phyloP scores from a whole-genome alignment of 2,797 vertebrate genomes.

The Lacerta agilis region DNA sequence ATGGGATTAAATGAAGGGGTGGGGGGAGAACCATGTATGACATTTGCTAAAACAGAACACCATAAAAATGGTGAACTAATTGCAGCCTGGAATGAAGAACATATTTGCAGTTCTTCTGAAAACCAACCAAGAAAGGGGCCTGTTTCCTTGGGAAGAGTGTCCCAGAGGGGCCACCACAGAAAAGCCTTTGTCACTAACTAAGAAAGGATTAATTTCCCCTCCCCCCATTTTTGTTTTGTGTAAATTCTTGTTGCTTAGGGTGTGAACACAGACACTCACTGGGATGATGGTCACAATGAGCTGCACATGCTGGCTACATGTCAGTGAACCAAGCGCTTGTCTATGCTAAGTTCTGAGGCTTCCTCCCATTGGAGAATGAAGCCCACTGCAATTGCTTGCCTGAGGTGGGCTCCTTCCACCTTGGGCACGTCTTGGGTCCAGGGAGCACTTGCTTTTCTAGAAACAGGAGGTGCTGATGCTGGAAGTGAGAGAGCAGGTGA shows the following conservation, averaged over 20 bases:
- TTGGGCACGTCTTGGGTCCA: neutral
- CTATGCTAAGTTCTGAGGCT: neutral
- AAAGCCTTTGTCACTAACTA: no score
- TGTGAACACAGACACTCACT: neutral
- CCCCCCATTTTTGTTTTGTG: neutral
- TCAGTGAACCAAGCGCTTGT: neutral
- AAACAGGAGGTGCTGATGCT: neutral
- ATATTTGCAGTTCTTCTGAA: no score
- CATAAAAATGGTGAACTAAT: no score
- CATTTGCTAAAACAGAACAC: no score
- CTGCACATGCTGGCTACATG: neutral
- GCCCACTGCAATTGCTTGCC: neutral
- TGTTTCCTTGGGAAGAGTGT: no score
- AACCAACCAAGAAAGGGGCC: no score
- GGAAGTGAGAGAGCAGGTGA: neutral
- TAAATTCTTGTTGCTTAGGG: neutral
- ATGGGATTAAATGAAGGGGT: no score
- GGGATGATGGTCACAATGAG: neutral
- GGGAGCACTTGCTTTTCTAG: neutral
- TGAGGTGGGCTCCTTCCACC: neutral
- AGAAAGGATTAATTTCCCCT: neutral
- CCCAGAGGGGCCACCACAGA: no score
- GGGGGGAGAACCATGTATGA: no score
- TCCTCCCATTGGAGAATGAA: neutral
- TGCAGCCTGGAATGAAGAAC: no score